Percentiles rank a stretch among this genome's conserved stretches.
phyloP scores from a whole-genome alignment of 2,797 vertebrate genomes.

The Petrocephalus sullivani region DNA sequence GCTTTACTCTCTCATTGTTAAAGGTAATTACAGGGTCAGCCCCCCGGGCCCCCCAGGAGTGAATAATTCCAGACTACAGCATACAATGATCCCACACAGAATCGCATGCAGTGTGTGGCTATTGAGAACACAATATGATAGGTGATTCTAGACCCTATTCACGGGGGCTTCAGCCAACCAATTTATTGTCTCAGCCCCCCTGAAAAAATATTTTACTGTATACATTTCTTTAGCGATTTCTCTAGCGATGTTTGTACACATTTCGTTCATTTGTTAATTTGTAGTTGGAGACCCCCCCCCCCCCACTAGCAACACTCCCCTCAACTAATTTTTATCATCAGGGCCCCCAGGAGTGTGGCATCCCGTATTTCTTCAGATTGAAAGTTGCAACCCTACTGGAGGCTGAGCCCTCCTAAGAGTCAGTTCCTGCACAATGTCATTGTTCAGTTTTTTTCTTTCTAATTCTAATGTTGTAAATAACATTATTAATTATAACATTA shows the following conservation, averaged over 20 bases:
- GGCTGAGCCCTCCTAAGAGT: not conserved
- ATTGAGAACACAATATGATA: not conserved
- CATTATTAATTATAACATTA: too few species aligned
- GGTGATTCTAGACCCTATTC: not conserved
- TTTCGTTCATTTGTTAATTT: not conserved
- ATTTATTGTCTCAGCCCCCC: not conserved
- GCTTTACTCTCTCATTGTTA: slow-evolving; percentile 1
- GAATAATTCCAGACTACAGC: not conserved
- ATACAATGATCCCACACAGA: not conserved
- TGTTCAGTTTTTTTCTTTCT: not conserved
- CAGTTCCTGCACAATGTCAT: not conserved
- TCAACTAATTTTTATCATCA: not conserved
- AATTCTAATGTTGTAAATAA: not conserved
- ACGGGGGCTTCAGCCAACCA: not conserved
- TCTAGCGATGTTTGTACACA: not conserved
- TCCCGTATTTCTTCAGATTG: not conserved
- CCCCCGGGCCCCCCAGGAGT: not conserved
- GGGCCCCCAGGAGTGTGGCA: not conserved
- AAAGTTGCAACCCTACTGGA: not conserved
- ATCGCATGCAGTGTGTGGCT: not conserved
- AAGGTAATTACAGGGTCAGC: not conserved
- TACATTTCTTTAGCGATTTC: not conserved
- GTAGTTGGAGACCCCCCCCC: not conserved
- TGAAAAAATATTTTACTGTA: not conserved
- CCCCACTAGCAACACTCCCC: not conserved